Percentiles rank a stretch among this genome's conserved stretches.
Conservation (phyloP, 2,888 invertebrate species). For the Ctenicera cuprea region DNA sequence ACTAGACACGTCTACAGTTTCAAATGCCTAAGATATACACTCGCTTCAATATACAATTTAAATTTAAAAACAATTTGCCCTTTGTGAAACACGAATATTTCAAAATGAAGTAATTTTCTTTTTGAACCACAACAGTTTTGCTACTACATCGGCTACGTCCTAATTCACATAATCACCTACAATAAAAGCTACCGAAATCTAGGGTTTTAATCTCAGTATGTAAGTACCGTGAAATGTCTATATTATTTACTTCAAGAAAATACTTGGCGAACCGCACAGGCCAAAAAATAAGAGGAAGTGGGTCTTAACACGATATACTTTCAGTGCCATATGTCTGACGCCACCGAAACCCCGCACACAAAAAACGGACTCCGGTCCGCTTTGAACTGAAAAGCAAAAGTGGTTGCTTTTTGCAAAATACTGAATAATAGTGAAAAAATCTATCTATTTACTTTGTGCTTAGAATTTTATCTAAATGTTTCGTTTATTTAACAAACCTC, state of each 20-base stretch:
- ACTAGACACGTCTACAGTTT: no score
- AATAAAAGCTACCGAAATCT: constrained; percentile 67
- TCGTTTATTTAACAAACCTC: constrained; percentile 38
- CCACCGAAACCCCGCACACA: constrained; percentile 33
- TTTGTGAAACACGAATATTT: no score
- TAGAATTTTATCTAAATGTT: constrained; percentile 57
- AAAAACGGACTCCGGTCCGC: constrained; percentile 41
- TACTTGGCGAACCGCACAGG: constrained; percentile 65
- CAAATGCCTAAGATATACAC: no score
- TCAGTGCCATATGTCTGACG: constrained; percentile 58
- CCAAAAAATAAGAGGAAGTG: constrained; percentile 64
- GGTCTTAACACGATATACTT: constrained; percentile 56
- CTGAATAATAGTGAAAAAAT: constrained; percentile 67
- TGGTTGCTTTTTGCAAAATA: constrained; percentile 60
- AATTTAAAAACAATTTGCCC: no score
- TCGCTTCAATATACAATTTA: no score
- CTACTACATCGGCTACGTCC: constrained; percentile 34
- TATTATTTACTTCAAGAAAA: constrained; percentile 68
- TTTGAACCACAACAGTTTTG: not conserved
- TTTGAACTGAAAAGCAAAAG: constrained; percentile 54
- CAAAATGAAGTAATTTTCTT: not conserved
- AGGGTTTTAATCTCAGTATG: constrained; percentile 65
- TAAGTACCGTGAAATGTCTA: constrained; percentile 71
- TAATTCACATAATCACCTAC: constrained; percentile 66
- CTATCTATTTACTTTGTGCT: constrained; percentile 60